Evolutionary conservation across 2,888 invertebrate genomes (phyloP).

Genomic region (Scelioninae gen. 2): DNA sequence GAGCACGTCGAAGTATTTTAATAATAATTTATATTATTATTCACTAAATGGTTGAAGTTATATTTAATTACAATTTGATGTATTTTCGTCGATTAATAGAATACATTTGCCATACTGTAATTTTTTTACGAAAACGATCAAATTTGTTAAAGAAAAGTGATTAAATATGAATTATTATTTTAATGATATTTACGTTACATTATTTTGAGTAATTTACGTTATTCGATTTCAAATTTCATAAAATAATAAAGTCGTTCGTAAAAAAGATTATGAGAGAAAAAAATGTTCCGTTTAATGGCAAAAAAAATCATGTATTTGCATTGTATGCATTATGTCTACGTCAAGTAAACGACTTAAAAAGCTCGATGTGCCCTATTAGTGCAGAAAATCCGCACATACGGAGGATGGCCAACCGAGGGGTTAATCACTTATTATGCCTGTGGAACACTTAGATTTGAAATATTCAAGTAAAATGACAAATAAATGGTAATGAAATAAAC

Average conservation of each 20-base stretch:
- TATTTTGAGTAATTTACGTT: neutral
- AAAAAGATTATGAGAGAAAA: slow-evolving; percentile 17
- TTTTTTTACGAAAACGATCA: slow-evolving; percentile 2
- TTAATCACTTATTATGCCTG: no score
- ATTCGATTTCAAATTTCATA: no score
- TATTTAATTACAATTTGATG: slow-evolving; percentile 21
- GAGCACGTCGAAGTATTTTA: slow-evolving; percentile 11
- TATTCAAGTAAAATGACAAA: no score
- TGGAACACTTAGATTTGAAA: no score
- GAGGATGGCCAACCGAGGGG: no score
- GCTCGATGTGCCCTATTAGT: slow-evolving; percentile 27
- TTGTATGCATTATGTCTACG: slow-evolving; percentile 42
- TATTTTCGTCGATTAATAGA: slow-evolving; percentile 1
- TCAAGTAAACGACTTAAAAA: slow-evolving; percentile 36
- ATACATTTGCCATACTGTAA: slow-evolving; percentile 7
- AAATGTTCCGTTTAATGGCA: slow-evolving; percentile 30
- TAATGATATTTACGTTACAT: slow-evolving; percentile 1
- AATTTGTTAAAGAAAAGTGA: slow-evolving; percentile 1
- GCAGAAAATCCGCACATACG: no score
- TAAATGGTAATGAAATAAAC: no score
- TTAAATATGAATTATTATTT: neutral
- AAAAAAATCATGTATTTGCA: slow-evolving; percentile 38
- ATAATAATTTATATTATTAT: slow-evolving; percentile 8
- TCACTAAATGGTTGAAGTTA: neutral
- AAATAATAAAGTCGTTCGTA: neutral